A percentile compares a stretch with the other conserved stretches of the same genome.
Conservation (phyloP, 2,113 vertebrate species). For the Aspidoscelis tigris region DNA sequence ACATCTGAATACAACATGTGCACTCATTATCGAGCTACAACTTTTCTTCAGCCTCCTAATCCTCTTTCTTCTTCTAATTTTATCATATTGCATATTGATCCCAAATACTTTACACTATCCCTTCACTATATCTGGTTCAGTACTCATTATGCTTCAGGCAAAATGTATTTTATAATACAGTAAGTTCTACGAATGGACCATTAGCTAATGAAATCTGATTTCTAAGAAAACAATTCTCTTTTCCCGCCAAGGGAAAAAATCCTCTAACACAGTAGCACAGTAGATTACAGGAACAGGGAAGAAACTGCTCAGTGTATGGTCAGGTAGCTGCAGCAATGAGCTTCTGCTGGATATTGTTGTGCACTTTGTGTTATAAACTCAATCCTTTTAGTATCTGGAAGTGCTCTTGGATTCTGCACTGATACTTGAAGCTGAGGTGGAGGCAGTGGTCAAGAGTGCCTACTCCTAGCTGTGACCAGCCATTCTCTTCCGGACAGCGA, state of each 20-base stretch:
- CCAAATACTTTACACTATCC: background rate
- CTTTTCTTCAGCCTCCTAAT: background rate
- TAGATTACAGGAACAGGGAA: background rate
- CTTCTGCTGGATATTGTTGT: background rate
- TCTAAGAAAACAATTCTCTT: conserved; percentile 30
- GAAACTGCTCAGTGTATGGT: background rate
- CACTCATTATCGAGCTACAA: background rate
- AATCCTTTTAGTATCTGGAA: background rate
- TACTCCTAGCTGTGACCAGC: no score
- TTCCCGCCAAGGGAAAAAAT: background rate
- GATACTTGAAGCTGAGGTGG: no score
- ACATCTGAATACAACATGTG: background rate
- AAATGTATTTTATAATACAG: conserved; percentile 6
- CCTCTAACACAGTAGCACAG: background rate
- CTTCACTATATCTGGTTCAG: background rate
- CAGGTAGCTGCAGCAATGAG: background rate
- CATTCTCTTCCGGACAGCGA: no score
- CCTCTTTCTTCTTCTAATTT: conserved; percentile 33
- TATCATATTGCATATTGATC: conserved; percentile 12
- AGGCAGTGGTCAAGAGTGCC: no score
- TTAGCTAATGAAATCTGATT: conserved; percentile 28
- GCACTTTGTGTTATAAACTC: background rate
- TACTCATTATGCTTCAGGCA: background rate
- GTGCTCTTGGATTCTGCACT: no score
- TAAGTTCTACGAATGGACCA: conserved; percentile 19